Base-by-base conservation (phyloP, 2,888 invertebrate genomes). In the Erebia epiphron region DNA sequence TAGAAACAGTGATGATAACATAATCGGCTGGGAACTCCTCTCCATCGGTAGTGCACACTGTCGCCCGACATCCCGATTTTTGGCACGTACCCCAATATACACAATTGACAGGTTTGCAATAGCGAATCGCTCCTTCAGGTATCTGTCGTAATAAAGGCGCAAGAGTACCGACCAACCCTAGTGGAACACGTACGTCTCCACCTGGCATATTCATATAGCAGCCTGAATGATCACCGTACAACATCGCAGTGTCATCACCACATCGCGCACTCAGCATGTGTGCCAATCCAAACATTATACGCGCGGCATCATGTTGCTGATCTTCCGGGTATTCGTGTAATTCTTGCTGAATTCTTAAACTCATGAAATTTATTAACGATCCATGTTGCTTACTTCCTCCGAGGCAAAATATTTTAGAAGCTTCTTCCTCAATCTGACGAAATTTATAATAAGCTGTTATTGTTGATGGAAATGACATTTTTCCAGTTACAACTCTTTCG, bases 1-100 rank as follows among this genome's bases (percentile, higher is more conserved):
- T 91, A 0, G 98, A 96, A 8, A 97, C 94, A 0, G 97, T 97
- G 54, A 96, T 91, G 57, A 98, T 95, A 2, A 97, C 97, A 79
- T 97, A 97, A 86, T 98, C 97, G 0, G 96, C 96, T 0, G 94
- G 93, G 80, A 94, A 95, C 78, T 95, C 95, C 43, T 95, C 95
- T 1, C 96, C 96, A 80, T 96, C 96, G 67, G 94, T 88, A 65
- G 96, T 95, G 69, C 93, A 94, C 0, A 97, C 95, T 1, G 94
- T 85, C 10, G 96, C 92, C 68, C 92, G 84, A 69, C 83, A 84
- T 2, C 92, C 92, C 62, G 82, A 72, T 75, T 88, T 93, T 75
- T 92, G 94, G 7, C 94, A 92, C 0, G 95, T 93, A 21, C 95
- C 95, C 96, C 96, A 96, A 75, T 95, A 92, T 26, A 97, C 94